Conservation (phyloP, 1,140 invertebrate genomes). For the Zaprionus ghesquierei region DNA sequence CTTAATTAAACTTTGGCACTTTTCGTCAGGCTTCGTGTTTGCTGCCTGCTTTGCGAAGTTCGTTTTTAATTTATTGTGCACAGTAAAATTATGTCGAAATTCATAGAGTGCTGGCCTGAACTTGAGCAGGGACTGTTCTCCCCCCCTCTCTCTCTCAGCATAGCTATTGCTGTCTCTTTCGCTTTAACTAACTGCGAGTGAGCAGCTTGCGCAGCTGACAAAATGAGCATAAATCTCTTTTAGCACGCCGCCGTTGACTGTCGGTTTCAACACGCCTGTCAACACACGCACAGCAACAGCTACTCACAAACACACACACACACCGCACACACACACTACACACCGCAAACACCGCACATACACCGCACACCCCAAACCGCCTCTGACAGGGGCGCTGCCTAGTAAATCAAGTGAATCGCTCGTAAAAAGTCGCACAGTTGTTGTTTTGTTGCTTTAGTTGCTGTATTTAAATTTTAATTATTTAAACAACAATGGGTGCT, state of each 20-base stretch:
- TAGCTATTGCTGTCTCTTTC: background rate
- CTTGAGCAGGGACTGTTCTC: conserved; percentile 22
- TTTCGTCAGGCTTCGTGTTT: conserved; percentile 52
- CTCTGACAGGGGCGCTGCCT: conserved; percentile 61
- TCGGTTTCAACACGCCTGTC: conserved; percentile 77
- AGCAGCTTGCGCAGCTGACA: conserved; percentile 63
- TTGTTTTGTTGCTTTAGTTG: conserved; percentile 41
- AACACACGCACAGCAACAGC: conserved; percentile 45
- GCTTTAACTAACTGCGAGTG: conserved; percentile 13
- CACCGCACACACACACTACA: background rate
- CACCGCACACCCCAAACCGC: conserved; percentile 23
- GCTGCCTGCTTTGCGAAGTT: background rate
- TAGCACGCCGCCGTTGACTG: conserved; percentile 72
- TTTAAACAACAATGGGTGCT: conserved; percentile 81
- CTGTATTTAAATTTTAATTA: conserved; percentile 66
- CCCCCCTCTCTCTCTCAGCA: background rate
- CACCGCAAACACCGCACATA: background rate
- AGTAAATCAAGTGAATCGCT: conserved; percentile 80
- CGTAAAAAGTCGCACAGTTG: conserved; percentile 70
- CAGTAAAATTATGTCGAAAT: conserved; percentile 68
- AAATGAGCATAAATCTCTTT: conserved; percentile 79
- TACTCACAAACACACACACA: conserved; percentile 10
- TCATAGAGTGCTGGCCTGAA: conserved; percentile 45
- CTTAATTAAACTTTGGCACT: conserved; percentile 77
- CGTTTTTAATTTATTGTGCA: conserved; percentile 57